phyloP scores from a whole-genome alignment of 2,113 vertebrate genomes.

The Alosa alosa region DNA sequence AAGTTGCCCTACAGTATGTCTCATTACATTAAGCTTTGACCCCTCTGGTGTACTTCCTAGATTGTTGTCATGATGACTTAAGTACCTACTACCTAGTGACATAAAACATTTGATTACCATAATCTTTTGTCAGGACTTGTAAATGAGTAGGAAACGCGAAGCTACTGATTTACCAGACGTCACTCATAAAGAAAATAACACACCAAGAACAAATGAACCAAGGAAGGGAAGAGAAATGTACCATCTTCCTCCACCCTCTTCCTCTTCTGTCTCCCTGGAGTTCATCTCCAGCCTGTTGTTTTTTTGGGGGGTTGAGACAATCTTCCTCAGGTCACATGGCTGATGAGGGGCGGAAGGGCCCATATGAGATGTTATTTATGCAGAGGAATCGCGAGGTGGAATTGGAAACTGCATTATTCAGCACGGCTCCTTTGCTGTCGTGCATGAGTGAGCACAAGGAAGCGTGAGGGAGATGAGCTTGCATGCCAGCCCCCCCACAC shows the following conservation, averaged over 20 bases:
- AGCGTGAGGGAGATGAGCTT: neutral
- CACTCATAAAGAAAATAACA: too few relatives aligned
- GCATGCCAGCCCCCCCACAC: neutral
- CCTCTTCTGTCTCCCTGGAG: neutral
- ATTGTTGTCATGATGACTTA: too few relatives aligned
- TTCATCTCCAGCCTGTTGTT: neutral
- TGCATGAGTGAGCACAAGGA: slow-evolving; percentile 52
- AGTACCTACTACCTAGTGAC: too few relatives aligned
- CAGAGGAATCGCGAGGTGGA: slow-evolving; percentile 51
- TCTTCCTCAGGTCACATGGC: slow-evolving; percentile 49
- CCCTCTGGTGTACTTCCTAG: too few relatives aligned
- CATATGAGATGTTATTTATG: slow-evolving; percentile 56
- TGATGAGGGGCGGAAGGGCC: slow-evolving; percentile 45
- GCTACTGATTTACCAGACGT: too few relatives aligned
- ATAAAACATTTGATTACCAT: too few relatives aligned
- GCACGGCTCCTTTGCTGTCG: slow-evolving; percentile 41
- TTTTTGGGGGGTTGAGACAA: slow-evolving; percentile 16
- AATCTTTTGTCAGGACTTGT: too few relatives aligned
- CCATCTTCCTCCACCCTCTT: neutral
- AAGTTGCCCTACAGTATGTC: too few relatives aligned
- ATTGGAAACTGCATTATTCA: slow-evolving; percentile 66
- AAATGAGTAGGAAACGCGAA: too few relatives aligned
- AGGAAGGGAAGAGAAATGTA: too few relatives aligned
- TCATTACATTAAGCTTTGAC: too few relatives aligned
- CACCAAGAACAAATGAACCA: too few relatives aligned